These are phyloP conservation scores for Aphaenogaster ashmeadi DNA, from an alignment of 1,140 invertebrate genomes.

Conservation along the genomic window DNA sequence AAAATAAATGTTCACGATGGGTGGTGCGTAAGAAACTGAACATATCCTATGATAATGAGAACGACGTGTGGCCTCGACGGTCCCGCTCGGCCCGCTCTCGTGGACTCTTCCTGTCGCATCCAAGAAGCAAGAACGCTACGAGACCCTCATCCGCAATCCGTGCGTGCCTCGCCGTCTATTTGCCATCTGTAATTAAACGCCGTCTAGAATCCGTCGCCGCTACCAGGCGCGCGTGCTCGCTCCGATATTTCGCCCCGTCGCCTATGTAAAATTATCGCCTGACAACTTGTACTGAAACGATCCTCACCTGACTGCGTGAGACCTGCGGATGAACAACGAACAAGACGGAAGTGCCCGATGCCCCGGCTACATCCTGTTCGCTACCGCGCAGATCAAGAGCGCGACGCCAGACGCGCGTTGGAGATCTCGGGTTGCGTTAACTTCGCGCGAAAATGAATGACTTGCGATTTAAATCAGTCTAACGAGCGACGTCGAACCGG, in stretches of 20 bases:
- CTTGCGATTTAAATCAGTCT: background rate
- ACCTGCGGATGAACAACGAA: conserved; percentile 63
- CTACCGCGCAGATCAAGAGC: conserved; percentile 64
- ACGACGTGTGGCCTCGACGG: conserved; percentile 50
- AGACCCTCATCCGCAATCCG: conserved; percentile 69
- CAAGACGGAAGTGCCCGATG: conserved; percentile 70
- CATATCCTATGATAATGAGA: conserved; percentile 74
- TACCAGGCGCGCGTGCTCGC: conserved; percentile 68
- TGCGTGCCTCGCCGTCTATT: conserved; percentile 72
- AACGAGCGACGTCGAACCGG: background rate
- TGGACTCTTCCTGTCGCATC: conserved; percentile 59
- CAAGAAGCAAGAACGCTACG: conserved; percentile 52
- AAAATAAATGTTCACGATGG: conserved; percentile 76
- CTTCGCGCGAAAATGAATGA: background rate
- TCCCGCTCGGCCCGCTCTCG: background rate
- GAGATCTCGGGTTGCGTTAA: background rate
- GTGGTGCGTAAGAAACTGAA: conserved; percentile 75
- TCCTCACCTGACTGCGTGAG: conserved; percentile 80
- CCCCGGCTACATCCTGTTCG: background rate
- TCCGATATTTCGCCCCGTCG: conserved; percentile 13
- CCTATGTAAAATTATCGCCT: conserved; percentile 35
- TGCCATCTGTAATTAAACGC: conserved; percentile 81
- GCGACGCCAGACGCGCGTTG: background rate
- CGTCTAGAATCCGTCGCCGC: conserved; percentile 68
- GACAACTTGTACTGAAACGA: conserved; percentile 60